These are phyloP conservation scores for Apis dorsata DNA, from an alignment of 1,140 invertebrate genomes.

Conservation along the genomic window DNA sequence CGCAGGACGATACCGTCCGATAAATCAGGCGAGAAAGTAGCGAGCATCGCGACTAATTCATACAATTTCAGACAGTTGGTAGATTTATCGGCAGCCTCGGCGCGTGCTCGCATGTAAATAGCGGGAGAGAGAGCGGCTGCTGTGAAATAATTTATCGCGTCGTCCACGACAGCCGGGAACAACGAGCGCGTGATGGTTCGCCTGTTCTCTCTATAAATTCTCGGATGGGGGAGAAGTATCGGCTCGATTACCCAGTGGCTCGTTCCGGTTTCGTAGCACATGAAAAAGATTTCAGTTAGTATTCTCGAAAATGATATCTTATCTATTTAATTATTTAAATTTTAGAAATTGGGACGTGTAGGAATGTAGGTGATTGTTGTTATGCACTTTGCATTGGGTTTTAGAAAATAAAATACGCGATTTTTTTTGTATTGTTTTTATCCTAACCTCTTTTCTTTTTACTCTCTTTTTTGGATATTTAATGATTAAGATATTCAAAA, in stretches of 20 bases:
- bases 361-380: too few species aligned
- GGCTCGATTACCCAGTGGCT: slow-evolving; percentile 27
- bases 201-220: slow-evolving; percentile 33
- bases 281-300: slow-evolving; percentile 18
- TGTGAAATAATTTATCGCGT: slow-evolving; percentile 40
- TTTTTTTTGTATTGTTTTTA: too few species aligned
- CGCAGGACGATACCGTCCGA: not conserved
- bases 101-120: slow-evolving; percentile 45
- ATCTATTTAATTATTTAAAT: not conserved
- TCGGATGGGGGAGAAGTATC: not conserved
- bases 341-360: too few species aligned
- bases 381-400: too few species aligned
- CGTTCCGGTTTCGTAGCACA: slow-evolving; percentile 22
- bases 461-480: too few species aligned
- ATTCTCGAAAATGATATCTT: not conserved
- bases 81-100: slow-evolving; percentile 30
- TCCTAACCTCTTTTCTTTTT: too few species aligned
- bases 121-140: slow-evolving; percentile 1
- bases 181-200: slow-evolving; percentile 26
- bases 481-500: not conserved
- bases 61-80: slow-evolving; percentile 38
- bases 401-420: too few species aligned
- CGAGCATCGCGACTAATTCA: slow-evolving; percentile 35
- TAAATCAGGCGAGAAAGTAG: slow-evolving; percentile 44
- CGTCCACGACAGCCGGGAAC: slow-evolving; percentile 18